Evolutionary conservation across 2,797 vertebrate genomes (phyloP).

Genomic region (Danio jaintianensis): DNA sequence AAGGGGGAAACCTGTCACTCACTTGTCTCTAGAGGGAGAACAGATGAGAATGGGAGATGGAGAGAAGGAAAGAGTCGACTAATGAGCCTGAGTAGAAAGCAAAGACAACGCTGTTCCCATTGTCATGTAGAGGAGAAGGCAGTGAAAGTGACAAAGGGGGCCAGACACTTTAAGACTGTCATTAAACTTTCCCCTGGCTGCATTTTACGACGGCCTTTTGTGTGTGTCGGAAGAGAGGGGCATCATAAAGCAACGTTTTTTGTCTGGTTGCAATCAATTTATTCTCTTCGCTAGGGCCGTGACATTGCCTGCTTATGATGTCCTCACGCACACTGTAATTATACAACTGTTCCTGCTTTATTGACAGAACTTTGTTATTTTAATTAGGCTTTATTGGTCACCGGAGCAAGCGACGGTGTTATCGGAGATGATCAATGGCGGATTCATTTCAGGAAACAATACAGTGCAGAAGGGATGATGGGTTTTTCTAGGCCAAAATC

Average conservation of each 20-base stretch:
- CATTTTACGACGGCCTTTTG: slow-evolving; percentile 77
- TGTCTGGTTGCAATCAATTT: slow-evolving; percentile 82
- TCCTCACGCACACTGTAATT: slow-evolving; percentile 79
- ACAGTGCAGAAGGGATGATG: slow-evolving; percentile 25
- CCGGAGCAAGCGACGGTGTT: slow-evolving; percentile 76
- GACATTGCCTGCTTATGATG: slow-evolving; percentile 80
- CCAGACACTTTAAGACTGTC: slow-evolving; percentile 81
- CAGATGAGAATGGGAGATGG: slow-evolving; percentile 64
- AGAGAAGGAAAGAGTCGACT: slow-evolving; percentile 61
- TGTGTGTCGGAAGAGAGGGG: slow-evolving; percentile 71
- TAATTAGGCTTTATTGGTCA: slow-evolving; percentile 82
- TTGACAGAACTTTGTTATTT: slow-evolving; percentile 83
- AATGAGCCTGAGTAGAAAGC: slow-evolving; percentile 64
- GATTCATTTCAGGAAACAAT: slow-evolving; percentile 51
- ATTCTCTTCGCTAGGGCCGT: slow-evolving; percentile 81
- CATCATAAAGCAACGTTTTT: slow-evolving; percentile 75
- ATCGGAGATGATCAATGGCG: slow-evolving; percentile 78
- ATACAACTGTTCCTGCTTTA: slow-evolving; percentile 78
- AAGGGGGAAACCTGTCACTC: slow-evolving; percentile 76
- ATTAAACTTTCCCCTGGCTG: slow-evolving; percentile 79
- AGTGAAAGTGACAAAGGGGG: slow-evolving; percentile 78
- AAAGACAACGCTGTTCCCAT: slow-evolving; percentile 72
- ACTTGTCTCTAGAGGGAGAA: slow-evolving; percentile 74
- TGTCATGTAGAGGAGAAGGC: slow-evolving; percentile 72
- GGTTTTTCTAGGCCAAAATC: slow-evolving; percentile 65